Percentiles rank a stretch among this genome's conserved stretches.
Conservation (phyloP, 2,888 invertebrate species). For the Pachycephus smyrnensis region DNA sequence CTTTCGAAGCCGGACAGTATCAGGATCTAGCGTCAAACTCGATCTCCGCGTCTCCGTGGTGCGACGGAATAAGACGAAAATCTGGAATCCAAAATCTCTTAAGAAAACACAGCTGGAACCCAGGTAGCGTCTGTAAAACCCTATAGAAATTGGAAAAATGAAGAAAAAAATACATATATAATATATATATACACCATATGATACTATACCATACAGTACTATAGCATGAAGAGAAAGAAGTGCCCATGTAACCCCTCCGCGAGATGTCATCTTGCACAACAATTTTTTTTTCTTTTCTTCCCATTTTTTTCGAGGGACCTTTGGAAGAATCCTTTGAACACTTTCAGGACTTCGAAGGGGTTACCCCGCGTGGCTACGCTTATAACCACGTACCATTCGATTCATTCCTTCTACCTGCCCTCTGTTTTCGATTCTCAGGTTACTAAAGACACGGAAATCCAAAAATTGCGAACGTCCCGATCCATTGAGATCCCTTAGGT, state of each 20-base stretch:
- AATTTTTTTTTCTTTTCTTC: constrained; percentile 42
- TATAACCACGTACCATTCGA: background rate
- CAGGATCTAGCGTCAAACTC: constrained; percentile 63
- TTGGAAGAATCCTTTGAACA: constrained; percentile 29
- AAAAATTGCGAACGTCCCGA: constrained; percentile 59
- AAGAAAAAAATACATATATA: background rate
- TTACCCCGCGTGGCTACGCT: background rate
- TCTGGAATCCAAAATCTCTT: constrained; percentile 56
- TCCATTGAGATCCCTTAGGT: background rate
- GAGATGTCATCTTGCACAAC: constrained; percentile 66
- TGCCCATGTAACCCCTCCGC: constrained; percentile 30
- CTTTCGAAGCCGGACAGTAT: constrained; percentile 56
- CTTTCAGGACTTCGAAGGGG: constrained; percentile 12
- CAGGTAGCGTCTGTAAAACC: constrained; percentile 35
- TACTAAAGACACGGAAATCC: constrained; percentile 65
- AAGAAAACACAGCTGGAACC: constrained; percentile 60
- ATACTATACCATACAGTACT: background rate
- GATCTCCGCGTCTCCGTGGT: constrained; percentile 37
- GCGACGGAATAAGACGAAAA: constrained; percentile 27
- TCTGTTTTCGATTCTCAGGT: constrained; percentile 41
- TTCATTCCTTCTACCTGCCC: constrained; percentile 28
- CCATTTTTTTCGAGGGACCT: constrained; percentile 13
- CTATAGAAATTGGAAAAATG: background rate
- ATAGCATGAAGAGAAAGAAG: constrained; percentile 26
- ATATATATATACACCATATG: background rate